phyloP scores from a whole-genome alignment of 1,140 invertebrate genomes.

The Ceratina japonica region DNA sequence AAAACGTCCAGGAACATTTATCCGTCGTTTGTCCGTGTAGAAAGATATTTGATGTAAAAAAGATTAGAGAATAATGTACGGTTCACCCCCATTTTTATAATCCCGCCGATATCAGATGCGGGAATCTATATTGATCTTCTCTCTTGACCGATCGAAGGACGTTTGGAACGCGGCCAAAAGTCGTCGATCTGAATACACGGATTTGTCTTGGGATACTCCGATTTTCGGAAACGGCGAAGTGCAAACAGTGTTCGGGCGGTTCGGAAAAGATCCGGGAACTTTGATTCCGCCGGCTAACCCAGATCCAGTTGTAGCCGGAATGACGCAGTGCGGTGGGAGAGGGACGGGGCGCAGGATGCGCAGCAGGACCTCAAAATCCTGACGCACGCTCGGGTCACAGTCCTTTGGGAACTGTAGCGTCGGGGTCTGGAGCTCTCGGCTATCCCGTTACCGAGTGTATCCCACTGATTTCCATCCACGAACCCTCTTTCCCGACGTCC shows the following conservation, averaged over 20 bases:
- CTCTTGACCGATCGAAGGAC: too few species aligned
- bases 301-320: conserved; percentile 9
- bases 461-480: not conserved
- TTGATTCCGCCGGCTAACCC: conserved; percentile 20
- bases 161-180: not conserved
- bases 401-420: not conserved
- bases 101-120: too few species aligned
- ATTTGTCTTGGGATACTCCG: not conserved
- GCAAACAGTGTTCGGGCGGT: not conserved
- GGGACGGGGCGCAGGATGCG: not conserved
- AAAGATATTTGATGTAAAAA: not conserved
- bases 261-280: conserved; percentile 11
- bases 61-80: too few species aligned
- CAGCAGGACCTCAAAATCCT: conserved; percentile 14
- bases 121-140: too few species aligned
- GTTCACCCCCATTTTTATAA: too few species aligned
- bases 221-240: not conserved
- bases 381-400: not conserved
- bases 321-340: conserved; percentile 25
- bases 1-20: not conserved
- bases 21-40: not conserved
- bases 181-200: not conserved
- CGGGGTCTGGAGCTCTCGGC: not conserved
- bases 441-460: not conserved
- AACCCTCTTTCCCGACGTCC: too few species aligned